Conservation (phyloP, 2,888 invertebrate species). For the Pseudanteris insignis region DNA sequence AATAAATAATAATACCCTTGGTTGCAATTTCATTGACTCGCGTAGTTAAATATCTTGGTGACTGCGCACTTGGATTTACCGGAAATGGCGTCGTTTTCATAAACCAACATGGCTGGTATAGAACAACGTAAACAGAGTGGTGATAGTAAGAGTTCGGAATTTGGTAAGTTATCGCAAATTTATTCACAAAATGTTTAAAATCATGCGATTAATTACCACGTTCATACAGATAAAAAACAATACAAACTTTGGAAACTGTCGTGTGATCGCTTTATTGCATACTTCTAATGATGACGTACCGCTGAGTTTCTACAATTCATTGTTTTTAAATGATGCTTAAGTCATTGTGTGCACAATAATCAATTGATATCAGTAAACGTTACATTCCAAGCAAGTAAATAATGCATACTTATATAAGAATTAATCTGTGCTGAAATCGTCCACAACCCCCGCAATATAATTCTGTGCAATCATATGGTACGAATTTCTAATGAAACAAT, state of each 20-base stretch:
- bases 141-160: slow-evolving; percentile 61
- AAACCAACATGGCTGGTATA: slow-evolving; percentile 66
- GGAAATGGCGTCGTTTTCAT: slow-evolving; percentile 58
- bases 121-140: slow-evolving; percentile 69
- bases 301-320: slow-evolving; percentile 4
- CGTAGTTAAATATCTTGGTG: slow-evolving; percentile 45
- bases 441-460: no score
- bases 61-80: slow-evolving; percentile 33
- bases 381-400: no score
- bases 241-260: no score
- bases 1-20: no score
- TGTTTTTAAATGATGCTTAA: neutral
- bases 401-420: no score
- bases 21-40: no score
- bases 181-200: no score
- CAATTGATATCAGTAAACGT: no score
- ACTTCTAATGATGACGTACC: slow-evolving; percentile 4
- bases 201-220: no score
- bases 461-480: slow-evolving; percentile 12
- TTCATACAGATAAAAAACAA: no score
- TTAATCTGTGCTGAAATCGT: no score
- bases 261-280: slow-evolving; percentile 10
- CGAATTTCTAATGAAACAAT: slow-evolving; percentile 4
- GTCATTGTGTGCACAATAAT: neutral
- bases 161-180: slow-evolving; percentile 64